Evolutionary conservation across 2,113 vertebrate genomes (phyloP).

Genomic region (Toxotes chatareus): DNA sequence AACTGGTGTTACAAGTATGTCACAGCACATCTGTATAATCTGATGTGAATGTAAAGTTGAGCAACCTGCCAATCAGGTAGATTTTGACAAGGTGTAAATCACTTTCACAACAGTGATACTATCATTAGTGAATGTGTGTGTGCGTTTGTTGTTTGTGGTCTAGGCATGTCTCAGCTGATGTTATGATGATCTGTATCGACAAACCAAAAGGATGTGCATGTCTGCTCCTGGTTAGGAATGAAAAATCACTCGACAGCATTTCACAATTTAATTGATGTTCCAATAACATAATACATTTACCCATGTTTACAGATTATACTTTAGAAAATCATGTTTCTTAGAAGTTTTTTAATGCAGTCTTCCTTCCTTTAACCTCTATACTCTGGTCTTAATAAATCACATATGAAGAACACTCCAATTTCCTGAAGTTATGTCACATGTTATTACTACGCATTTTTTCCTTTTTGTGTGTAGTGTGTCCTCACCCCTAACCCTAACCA

Average conservation of each 20-base stretch:
- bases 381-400: too few relatives aligned
- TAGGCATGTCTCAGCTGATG: slow-evolving; percentile 44
- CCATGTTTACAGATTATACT: not conserved
- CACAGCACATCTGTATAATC: slow-evolving; percentile 49
- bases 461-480: too few relatives aligned
- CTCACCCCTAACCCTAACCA: too few relatives aligned
- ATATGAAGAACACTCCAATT: too few relatives aligned
- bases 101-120: not conserved
- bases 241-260: slow-evolving; percentile 12
- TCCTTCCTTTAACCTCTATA: not conserved
- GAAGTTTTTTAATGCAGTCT: not conserved
- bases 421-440: too few relatives aligned
- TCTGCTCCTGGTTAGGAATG: slow-evolving; percentile 24
- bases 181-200: slow-evolving; percentile 27
- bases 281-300: not conserved
- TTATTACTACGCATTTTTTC: too few relatives aligned
- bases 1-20: slow-evolving; percentile 24
- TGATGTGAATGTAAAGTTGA: slow-evolving; percentile 20
- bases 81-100: slow-evolving; percentile 34
- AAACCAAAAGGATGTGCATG: slow-evolving; percentile 30
- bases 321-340: not conserved
- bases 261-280: slow-evolving; percentile 14
- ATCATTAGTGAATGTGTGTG: slow-evolving; percentile 1
- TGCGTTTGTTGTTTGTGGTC: slow-evolving; percentile 20
- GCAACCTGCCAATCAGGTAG: slow-evolving; percentile 61